Evolutionary conservation across 2,113 vertebrate genomes (phyloP).

Genomic region (Odontophorus gujanensis): DNA sequence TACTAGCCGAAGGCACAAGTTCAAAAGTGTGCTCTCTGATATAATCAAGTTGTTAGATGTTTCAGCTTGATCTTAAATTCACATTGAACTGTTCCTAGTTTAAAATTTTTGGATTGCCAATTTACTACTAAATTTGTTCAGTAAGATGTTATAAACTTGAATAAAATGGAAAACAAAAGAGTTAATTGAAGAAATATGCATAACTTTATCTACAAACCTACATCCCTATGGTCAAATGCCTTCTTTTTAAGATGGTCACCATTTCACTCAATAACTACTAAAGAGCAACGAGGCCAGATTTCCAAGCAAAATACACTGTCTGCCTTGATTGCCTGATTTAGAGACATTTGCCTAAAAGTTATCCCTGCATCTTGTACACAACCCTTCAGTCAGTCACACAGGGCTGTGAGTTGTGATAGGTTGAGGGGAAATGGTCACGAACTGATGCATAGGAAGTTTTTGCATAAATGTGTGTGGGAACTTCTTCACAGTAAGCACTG

Average conservation of each 20-base stretch:
- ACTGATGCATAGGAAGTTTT: too few relatives aligned
- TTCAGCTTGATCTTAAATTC: neutral
- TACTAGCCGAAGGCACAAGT: neutral
- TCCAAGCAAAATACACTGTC: neutral
- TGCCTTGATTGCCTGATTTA: neutral
- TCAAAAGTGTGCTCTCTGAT: neutral
- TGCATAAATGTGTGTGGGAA: too few relatives aligned
- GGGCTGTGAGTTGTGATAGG: neutral
- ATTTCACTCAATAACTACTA: neutral
- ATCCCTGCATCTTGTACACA: neutral
- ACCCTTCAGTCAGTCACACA: neutral
- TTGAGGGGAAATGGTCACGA: too few relatives aligned
- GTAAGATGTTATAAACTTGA: neutral
- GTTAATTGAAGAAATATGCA: neutral
- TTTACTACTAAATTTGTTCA: neutral
- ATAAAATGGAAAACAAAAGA: neutral
- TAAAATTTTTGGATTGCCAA: neutral
- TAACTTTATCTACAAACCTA: neutral
- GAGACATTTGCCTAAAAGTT: neutral
- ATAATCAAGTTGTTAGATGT: neutral
- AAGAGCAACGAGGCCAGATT: neutral
- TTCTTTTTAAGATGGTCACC: neutral
- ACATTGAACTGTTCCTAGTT: neutral
- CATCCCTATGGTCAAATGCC: neutral
- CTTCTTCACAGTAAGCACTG: too few relatives aligned